phyloP scores from a whole-genome alignment of 2,797 vertebrate species.

The Acanthis flammea region DNA sequence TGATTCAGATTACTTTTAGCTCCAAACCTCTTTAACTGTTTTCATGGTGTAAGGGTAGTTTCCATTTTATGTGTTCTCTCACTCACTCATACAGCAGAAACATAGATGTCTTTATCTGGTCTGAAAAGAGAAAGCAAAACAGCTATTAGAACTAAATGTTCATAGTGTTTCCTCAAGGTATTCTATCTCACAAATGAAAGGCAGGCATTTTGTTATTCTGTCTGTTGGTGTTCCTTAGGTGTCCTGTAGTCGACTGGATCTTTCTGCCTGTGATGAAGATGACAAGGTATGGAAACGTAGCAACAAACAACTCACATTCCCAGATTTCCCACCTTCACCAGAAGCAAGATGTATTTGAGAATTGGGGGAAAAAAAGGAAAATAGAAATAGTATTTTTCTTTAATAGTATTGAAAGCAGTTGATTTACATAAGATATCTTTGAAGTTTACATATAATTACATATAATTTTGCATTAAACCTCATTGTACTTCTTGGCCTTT shows the following conservation, averaged over 20 bases:
- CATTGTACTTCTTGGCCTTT: not conserved
- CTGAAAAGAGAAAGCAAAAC: not conserved
- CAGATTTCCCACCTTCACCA: not conserved
- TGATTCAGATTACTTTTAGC: not conserved
- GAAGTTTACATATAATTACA: not conserved
- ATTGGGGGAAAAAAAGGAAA: not conserved
- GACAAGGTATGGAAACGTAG: slow-evolving; percentile 73
- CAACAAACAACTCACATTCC: fast-evolving
- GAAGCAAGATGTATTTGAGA: not conserved
- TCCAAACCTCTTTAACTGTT: not conserved
- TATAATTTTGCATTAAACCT: not conserved
- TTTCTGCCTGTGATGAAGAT: slow-evolving; percentile 88
- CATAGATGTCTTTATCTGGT: not conserved
- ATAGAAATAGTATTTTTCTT: not conserved
- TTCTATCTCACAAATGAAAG: not conserved
- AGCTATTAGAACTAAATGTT: not conserved
- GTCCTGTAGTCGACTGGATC: slow-evolving; percentile 88
- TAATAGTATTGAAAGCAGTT: not conserved
- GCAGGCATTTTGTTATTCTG: not conserved
- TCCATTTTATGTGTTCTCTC: not conserved
- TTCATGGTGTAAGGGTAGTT: not conserved
- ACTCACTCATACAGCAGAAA: not conserved
- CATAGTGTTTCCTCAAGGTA: not conserved
- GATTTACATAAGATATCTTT: not conserved
- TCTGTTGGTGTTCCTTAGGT: slow-evolving; percentile 73